These are phyloP conservation scores for Camelus dromedarius DNA, from an alignment of 2,113 vertebrate species.

Conservation along the genomic window DNA sequence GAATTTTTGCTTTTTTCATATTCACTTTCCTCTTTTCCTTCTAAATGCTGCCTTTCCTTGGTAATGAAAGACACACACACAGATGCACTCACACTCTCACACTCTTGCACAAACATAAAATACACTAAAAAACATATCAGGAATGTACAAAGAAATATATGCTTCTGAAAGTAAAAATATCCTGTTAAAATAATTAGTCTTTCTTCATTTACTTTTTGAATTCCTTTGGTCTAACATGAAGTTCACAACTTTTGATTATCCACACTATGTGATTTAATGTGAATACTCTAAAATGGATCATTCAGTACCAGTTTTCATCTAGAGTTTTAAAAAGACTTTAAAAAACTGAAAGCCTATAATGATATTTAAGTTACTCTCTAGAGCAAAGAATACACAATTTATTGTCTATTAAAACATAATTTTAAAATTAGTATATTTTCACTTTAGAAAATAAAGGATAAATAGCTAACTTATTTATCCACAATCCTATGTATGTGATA, in stretches of 20 bases:
- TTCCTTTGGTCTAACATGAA: background rate
- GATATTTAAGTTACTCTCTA: background rate
- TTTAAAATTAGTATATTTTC: constrained; percentile 23
- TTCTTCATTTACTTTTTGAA: background rate
- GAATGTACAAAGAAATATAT: background rate
- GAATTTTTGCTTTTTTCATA: constrained; percentile 45
- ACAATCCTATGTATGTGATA: background rate
- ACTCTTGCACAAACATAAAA: background rate
- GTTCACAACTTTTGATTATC: background rate
- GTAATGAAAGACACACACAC: background rate
- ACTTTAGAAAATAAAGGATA: constrained; percentile 20
- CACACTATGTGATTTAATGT: background rate
- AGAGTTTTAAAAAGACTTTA: background rate
- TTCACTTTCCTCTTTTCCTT: background rate
- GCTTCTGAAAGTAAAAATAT: constrained; percentile 1
- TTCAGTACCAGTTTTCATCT: background rate
- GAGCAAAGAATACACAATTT: background rate
- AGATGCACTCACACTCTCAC: background rate
- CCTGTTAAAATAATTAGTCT: background rate
- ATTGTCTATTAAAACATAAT: background rate
- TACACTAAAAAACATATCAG: background rate
- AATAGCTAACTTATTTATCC: background rate
- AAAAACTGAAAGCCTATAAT: background rate
- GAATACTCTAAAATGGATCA: background rate
- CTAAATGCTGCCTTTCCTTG: background rate